Evolutionary conservation across 2,797 vertebrate species (phyloP), one percentile per base, ranked within the genome.

Genomic region (Ctenopoma multispine): DNA sequence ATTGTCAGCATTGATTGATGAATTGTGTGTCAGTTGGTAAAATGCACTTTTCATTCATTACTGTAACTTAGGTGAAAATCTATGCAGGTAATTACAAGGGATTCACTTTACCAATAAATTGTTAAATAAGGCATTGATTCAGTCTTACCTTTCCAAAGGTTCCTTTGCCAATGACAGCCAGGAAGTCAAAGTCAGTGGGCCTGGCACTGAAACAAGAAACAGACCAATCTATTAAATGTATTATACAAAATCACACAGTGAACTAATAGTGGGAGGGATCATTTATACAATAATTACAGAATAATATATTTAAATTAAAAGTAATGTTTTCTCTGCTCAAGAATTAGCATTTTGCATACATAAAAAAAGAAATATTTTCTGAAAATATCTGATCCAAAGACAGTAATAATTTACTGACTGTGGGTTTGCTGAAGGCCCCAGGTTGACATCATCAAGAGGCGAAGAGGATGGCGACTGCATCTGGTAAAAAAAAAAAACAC

Each of bases 151-250:
- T 99, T 85, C 98, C 98, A 85, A 98, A 99, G 71, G 96, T 99
- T 80, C 98, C 98, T 94, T 99, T 99, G 70, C 98, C 98, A 88
- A 99, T 99, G 90, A 99, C 94, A 49, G 97, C 94, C 86, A 99
- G 91, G 89, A 99, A 99, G 87, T 99, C 97, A 85, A 99, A 99
- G 92, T 99, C 98, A n/a, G 96, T 99, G 58, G 98, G 98, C 64
- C 94, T 95, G 89, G 97, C 98, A 92, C 98, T 99, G 89, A 76
- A 86, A 88, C 43, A 61, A 79, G 12, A 80, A 6, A 50, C n/a
- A 61, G 7, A 69, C 61, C 31, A 20, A 40, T 34, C 4, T 20
- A 54, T 77, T 58, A 62, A 48, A 82, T 58, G 13, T 13, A 20
- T 21, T 20, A 29, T 38, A 36, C 3, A 44, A 4, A 36, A 56